These are phyloP conservation scores for Caenorhabditis zanzibari DNA, from an alignment of 2,888 invertebrate species.

Conservation along the genomic window DNA sequence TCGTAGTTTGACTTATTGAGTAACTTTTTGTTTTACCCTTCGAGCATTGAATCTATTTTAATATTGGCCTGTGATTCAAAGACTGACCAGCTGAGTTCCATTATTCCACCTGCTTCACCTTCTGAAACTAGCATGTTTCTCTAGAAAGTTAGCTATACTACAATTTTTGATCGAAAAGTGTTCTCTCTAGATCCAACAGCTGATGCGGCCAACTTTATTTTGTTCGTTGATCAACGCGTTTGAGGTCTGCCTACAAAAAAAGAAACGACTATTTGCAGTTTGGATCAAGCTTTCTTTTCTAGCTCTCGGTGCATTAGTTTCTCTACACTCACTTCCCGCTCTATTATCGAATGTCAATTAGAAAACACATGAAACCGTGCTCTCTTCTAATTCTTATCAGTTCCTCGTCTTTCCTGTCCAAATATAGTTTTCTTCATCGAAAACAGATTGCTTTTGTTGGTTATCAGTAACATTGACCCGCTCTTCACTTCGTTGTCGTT, in stretches of 20 bases:
- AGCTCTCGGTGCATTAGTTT: background rate
- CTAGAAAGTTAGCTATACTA: too few species aligned
- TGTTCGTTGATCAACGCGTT: slow-evolving; percentile 8
- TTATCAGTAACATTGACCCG: slow-evolving; percentile 8
- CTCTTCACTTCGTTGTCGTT: slow-evolving; percentile 15
- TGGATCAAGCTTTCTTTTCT: slow-evolving; percentile 1
- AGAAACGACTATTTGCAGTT: slow-evolving; percentile 25
- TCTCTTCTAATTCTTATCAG: slow-evolving; percentile 3
- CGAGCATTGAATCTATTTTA: too few species aligned
- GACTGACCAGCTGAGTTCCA: too few species aligned
- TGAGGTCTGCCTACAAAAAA: background rate
- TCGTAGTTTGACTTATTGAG: background rate
- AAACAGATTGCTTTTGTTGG: slow-evolving; percentile 30
- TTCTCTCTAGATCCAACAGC: background rate
- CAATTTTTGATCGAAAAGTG: background rate
- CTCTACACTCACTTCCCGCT: background rate
- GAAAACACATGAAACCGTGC: slow-evolving; percentile 21
- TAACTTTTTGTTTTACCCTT: too few species aligned
- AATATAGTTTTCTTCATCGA: slow-evolving; percentile 41
- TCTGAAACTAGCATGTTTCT: too few species aligned
- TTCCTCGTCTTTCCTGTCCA: slow-evolving; percentile 21
- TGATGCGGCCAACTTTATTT: background rate
- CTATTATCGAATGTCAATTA: background rate
- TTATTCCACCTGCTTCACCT: too few species aligned
- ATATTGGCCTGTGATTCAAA: too few species aligned